Base-by-base conservation (phyloP, 1,140 invertebrate species). In the Phymorhynchus buccinoides region DNA sequence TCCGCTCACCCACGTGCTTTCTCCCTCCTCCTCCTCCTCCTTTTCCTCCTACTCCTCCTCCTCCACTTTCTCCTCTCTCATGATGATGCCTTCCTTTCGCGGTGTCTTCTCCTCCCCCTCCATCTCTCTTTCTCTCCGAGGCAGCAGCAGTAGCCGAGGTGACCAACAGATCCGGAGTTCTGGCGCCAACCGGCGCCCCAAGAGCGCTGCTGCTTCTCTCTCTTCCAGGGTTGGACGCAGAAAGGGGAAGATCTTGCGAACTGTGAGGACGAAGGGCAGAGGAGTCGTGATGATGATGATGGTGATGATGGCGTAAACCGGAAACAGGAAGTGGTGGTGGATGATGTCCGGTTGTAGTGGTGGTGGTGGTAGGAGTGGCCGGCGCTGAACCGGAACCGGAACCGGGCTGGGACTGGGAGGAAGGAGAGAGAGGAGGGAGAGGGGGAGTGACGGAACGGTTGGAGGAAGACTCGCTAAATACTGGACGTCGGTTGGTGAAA, bases 361-460 rank as follows among this genome's bases (percentile, higher is more conserved):
- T 84, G 66, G 39, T 80, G 66, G n/a, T 88, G 80, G 32, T 84
- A 41, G 71, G 86, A 73, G n/a, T 83, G 35, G n/a, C 84, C 35
- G 78, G 84, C 73, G 37, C 68, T 56, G 27, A 85, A 79, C 42
- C 83, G 7, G 87, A 86, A 22, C 85, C n/a, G 66, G 87, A 85
- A 4, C 42, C 83, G 7, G 87, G 87, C 30, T 86, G 86, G 27
- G 89, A 81, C n/a, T 32, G 80, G 18, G 75, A 83, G 48, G 83
- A 73, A 0, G 88, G 87, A n/a, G 89, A 89, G n/a, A 90, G 81
- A 9, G 89, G 88, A 30, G 88, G 89, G 39, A 89, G 86, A 39
- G 89, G 88, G 27, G 90, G 89, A 7, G 89, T 90, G n/a, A 88
- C 87, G 35, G 88, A 89, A 3, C 86, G 39, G 37, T 85, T 87